Percentiles rank a stretch among this genome's conserved stretches.
Evolutionary conservation across 2,888 invertebrate genomes (phyloP).

Genomic region (Sabellastarte sp.): DNA sequence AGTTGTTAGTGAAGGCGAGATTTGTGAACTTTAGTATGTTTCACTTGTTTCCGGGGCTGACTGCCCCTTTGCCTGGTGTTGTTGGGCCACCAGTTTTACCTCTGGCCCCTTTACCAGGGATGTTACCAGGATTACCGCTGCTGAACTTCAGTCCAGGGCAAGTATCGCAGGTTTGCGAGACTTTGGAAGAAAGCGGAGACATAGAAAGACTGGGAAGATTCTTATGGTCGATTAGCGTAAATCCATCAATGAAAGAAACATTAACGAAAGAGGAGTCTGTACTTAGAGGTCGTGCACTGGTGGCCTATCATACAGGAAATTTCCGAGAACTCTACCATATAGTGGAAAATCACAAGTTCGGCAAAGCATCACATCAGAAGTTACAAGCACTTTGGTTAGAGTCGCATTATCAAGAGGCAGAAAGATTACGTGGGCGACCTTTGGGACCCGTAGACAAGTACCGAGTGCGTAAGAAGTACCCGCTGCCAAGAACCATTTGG

Average conservation of each 20-base stretch:
- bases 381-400: constrained; percentile 89
- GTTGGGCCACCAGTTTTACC: too few species aligned
- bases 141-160: constrained; percentile 55
- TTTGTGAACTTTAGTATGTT: not conserved
- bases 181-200: constrained; percentile 63
- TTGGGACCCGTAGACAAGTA: constrained; percentile 92
- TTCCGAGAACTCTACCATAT: constrained; percentile 86
- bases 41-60: not conserved
- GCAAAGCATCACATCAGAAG: constrained; percentile 84
- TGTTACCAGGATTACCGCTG: not conserved
- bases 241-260: constrained; percentile 75
- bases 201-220: constrained; percentile 72
- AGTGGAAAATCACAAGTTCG: constrained; percentile 85
- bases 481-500: constrained; percentile 88
- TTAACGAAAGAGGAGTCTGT: constrained; percentile 83
- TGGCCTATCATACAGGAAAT: constrained; percentile 86
- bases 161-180: constrained; percentile 58
- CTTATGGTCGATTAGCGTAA: constrained; percentile 85
- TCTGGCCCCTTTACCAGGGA: not conserved
- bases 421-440: constrained; percentile 84
- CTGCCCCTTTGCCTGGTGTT: not conserved
- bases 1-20: too few species aligned
- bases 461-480: constrained; percentile 89
- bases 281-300: constrained; percentile 79
- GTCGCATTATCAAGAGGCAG: constrained; percentile 90